Evolutionary conservation across 2,888 invertebrate genomes (phyloP), one percentile per base, ranked within the genome.

Genomic region (Seira ritae): DNA sequence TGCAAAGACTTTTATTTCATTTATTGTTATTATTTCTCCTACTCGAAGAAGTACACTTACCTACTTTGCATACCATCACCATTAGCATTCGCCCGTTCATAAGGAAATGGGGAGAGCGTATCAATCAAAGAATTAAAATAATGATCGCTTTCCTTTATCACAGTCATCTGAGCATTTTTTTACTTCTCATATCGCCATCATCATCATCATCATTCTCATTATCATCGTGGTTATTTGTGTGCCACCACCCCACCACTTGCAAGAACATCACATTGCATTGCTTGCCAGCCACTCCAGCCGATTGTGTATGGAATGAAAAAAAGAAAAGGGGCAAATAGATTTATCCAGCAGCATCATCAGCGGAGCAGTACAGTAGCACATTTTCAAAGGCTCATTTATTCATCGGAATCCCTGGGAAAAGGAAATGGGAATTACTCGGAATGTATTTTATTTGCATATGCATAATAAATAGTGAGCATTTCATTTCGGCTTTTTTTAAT

Each of bases 331-430:
- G 55, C 55, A 17, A 55, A 17, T 55, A 17, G 55, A 17, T 55
- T 15, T 15, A 55, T 55, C 55, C 55, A 55, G 55, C 55, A 55
- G 15, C 15, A 55, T 42, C n/a, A n/a, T n/a, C n/a, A n/a, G n/a
- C n/a, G 31, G 3, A 31, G 31, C 31, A 31, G 3, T 31, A 31
- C 31, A 31, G 31, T 2, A 31, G 8, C 3, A 8, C 31, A 31
- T 31, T 31, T 31, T 31, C 31, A 31, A 31, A 31, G 31, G 31
- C 31, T 31, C 31, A 31, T 55, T 55, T 17, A 55, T 55, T 55
- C 55, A 83, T 83, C 74, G 83, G 83, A 83, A 83, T 83, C 83
- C 78, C 73, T 83, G 83, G 83, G 83, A 83, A 83, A 83, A 83
- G 83, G 83, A 83, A 83, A 83, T 83, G 78, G 78, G 83, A 77